Evolutionary conservation across 2,113 vertebrate species (phyloP).

Genomic region (Aepyceros melampus): DNA sequence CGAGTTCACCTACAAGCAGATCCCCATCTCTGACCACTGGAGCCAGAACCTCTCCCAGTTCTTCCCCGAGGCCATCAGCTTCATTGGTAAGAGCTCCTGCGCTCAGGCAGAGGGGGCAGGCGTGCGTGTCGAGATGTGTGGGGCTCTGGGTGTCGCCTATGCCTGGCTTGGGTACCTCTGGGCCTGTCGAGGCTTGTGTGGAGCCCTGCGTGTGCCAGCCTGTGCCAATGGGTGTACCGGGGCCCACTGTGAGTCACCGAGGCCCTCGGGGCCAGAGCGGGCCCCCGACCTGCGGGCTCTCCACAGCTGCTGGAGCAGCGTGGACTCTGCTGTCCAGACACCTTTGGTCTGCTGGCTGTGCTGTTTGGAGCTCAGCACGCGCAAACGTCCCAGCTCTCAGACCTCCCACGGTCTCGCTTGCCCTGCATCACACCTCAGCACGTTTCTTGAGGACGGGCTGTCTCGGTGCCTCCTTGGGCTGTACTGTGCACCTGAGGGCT

Average conservation of each 20-base stretch:
- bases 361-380: not conserved
- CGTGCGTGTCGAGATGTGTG: not conserved
- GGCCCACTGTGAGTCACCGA: constrained; percentile 14
- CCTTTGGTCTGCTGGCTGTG: not conserved
- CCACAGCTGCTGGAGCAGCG: not conserved
- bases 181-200: constrained; percentile 55
- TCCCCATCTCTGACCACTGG: constrained; percentile 99
- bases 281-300: not conserved
- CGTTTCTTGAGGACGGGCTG: not conserved
- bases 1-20: constrained; percentile 99
- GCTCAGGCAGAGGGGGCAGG: not conserved
- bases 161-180: not conserved
- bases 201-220: constrained; percentile 15
- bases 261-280: not conserved
- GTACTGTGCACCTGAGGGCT: not conserved
- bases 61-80: constrained; percentile 99
- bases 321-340: not conserved
- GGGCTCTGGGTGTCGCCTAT: constrained; percentile 25
- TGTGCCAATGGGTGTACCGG: constrained; percentile 43
- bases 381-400: too few species aligned
- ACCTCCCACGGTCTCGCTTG: not conserved
- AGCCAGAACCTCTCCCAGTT: constrained; percentile 99
- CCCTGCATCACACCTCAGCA: not conserved
- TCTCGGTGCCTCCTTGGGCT: not conserved
- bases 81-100: constrained; percentile 91